Conservation (phyloP, 2,797 vertebrate species). For the Dipus sagitta region DNA sequence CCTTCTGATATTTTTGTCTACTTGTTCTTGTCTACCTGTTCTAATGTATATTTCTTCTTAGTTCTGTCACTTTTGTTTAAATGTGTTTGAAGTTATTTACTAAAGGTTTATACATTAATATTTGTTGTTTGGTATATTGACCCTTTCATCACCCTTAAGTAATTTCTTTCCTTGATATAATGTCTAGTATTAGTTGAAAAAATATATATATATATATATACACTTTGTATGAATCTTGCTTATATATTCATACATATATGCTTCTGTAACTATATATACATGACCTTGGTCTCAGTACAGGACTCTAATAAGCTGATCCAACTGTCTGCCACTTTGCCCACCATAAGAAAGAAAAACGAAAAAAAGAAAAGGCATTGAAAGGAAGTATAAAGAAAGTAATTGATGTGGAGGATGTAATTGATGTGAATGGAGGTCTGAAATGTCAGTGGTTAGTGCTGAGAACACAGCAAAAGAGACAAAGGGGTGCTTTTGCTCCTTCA, state of each 20-base stretch:
- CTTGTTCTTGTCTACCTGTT: neutral
- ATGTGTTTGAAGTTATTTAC: slow-evolving; percentile 6
- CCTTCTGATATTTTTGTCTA: slow-evolving; percentile 7
- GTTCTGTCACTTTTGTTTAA: neutral
- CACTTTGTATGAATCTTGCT: neutral
- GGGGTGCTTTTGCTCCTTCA: neutral
- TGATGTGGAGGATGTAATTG: accelerated
- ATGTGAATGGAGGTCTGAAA: neutral
- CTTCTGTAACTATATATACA: neutral
- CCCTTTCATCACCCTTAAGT: neutral
- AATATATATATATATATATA: neutral
- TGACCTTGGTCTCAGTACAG: too few relatives aligned
- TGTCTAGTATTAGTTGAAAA: neutral
- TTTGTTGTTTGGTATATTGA: neutral
- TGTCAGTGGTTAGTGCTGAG: neutral
- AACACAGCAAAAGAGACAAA: neutral
- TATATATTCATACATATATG: neutral
- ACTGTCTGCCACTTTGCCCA: too few relatives aligned
- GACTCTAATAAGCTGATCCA: too few relatives aligned
- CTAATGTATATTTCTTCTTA: neutral
- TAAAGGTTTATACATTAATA: slow-evolving; percentile 40
- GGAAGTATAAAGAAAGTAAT: neutral
- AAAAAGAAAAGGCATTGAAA: neutral
- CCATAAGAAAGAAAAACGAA: neutral
- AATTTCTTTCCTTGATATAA: neutral